Evolutionary conservation across 2,888 invertebrate species (phyloP).

Genomic region (Pheosia gnoma): DNA sequence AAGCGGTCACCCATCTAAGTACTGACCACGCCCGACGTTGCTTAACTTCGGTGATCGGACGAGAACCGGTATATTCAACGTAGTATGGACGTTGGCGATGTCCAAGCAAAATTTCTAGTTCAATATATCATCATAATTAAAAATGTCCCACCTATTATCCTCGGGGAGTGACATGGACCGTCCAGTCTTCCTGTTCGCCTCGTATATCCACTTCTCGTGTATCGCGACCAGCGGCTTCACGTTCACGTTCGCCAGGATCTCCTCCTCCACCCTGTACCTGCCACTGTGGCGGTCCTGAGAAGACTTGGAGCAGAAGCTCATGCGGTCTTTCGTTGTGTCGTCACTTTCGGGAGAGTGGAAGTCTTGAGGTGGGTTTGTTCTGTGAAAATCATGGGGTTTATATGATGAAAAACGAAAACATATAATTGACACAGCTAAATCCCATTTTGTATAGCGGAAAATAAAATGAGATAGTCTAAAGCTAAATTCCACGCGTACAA

Average conservation of each 20-base stretch:
- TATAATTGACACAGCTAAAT: too few relatives aligned
- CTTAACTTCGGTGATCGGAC: constrained; percentile 71
- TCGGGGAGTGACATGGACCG: constrained; percentile 74
- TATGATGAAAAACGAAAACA: too few relatives aligned
- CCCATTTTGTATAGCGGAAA: too few relatives aligned
- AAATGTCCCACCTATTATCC: constrained; percentile 58
- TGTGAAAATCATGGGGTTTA: constrained; percentile 27
- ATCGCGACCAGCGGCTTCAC: constrained; percentile 78
- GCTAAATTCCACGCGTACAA: too few relatives aligned
- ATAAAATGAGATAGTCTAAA: too few relatives aligned
- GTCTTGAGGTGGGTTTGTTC: constrained; percentile 50
- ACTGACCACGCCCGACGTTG: constrained; percentile 79
- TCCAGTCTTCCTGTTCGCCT: constrained; percentile 69
- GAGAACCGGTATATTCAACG: constrained; percentile 57
- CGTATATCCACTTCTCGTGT: constrained; percentile 78
- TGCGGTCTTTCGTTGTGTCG: constrained; percentile 44
- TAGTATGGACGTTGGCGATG: constrained; percentile 68
- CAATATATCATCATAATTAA: too few relatives aligned
- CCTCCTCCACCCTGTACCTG: constrained; percentile 58
- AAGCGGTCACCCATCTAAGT: constrained; percentile 81
- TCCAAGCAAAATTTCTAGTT: not conserved
- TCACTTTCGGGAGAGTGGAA: constrained; percentile 51
- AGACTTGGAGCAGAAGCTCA: constrained; percentile 55
- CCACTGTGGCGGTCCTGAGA: constrained; percentile 29
- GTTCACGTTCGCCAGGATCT: constrained; percentile 63